A percentile compares a stretch with the other conserved stretches of the same genome.
These are phyloP conservation scores for Babylonia areolata DNA, from an alignment of 1,140 invertebrate species.

Conservation along the genomic window DNA sequence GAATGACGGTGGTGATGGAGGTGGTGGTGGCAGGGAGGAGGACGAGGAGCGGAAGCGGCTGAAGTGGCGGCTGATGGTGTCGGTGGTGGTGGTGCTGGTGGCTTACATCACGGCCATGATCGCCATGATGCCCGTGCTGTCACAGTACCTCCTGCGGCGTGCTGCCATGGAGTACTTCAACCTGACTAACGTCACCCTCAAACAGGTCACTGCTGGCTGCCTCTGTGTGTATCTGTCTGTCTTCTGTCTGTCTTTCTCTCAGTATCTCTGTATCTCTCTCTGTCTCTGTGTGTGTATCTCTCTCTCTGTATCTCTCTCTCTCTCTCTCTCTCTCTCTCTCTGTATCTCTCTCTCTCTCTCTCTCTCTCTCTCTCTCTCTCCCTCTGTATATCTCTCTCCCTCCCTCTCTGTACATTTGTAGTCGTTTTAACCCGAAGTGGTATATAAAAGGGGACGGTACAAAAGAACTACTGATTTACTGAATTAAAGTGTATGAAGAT, in stretches of 20 bases:
- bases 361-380: no score
- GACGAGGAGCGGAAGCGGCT: neutral
- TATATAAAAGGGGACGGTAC: no score
- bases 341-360: no score
- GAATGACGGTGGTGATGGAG: neutral
- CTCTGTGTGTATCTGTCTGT: neutral
- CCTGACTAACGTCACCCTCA: conserved; percentile 1
- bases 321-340: no score
- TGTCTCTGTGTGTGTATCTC: neutral
- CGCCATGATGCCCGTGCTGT: neutral
- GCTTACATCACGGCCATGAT: neutral
- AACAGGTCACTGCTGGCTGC: neutral
- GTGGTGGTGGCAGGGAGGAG: neutral
- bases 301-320: no score
- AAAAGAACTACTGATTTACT: no score
- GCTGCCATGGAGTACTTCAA: conserved; percentile 10
- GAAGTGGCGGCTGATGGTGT: neutral
- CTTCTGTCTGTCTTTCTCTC: neutral
- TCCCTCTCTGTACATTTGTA: no score
- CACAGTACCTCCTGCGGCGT: conserved; percentile 25
- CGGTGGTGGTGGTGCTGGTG: neutral
- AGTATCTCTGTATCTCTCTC: neutral
- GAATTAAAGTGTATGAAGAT: no score
- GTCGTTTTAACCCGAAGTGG: no score
- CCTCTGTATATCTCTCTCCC: no score